Percentiles rank a stretch among this genome's conserved stretches.
phyloP scores from a whole-genome alignment of 2,797 vertebrate species.

The Melanotaenia parkinsoni region DNA sequence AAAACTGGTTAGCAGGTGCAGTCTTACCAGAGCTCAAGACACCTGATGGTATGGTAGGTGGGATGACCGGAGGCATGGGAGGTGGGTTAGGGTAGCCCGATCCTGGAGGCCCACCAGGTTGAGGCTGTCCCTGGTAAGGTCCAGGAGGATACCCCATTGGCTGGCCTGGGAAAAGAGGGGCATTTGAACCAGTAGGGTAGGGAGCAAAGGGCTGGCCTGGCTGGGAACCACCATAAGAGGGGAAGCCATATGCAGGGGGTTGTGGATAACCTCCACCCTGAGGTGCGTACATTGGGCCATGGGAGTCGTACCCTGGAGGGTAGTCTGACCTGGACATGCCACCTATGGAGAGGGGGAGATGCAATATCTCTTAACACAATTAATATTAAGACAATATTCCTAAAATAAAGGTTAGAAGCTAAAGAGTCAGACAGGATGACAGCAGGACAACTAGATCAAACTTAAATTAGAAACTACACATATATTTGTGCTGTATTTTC shows the following conservation, averaged over 20 bases:
- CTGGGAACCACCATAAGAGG: constrained; percentile 56
- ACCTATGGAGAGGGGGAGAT: constrained; percentile 34
- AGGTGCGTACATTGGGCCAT: constrained; percentile 78
- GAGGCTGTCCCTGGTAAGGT: constrained; percentile 71
- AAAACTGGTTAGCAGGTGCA: no score
- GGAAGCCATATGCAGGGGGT: constrained; percentile 78
- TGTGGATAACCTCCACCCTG: constrained; percentile 74
- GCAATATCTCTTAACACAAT: not conserved
- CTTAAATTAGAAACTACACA: not conserved
- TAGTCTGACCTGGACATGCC: constrained; percentile 89
- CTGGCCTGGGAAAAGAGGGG: constrained; percentile 59
- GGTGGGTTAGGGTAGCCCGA: constrained; percentile 68
- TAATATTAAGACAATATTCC: not conserved
- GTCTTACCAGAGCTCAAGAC: constrained; percentile 77
- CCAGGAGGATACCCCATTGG: constrained; percentile 54
- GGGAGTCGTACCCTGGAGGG: constrained; percentile 86
- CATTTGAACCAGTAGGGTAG: constrained; percentile 63
- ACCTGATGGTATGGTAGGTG: constrained; percentile 73
- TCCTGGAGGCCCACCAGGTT: constrained; percentile 69
- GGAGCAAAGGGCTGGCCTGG: constrained; percentile 67
- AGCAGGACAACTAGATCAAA: not conserved
- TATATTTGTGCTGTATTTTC: not conserved
- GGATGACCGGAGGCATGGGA: constrained; percentile 75
- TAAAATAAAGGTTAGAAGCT: no score
- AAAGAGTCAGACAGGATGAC: no score